A percentile compares a stretch with the other conserved stretches of the same genome.
phyloP scores from a whole-genome alignment of 2,113 vertebrate genomes.

The Psittacara wagleri region DNA sequence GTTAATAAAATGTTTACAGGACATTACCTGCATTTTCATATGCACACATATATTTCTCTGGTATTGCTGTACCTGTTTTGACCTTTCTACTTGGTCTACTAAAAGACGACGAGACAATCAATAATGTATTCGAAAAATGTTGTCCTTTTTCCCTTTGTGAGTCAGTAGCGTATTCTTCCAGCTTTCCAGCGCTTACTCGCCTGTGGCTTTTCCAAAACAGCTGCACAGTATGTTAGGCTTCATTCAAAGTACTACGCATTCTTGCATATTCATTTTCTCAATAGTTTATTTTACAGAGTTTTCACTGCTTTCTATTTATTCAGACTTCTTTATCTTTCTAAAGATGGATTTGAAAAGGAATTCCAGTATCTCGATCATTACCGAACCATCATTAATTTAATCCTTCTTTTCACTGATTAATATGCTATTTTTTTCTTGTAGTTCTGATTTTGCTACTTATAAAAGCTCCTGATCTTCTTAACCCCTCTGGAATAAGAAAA shows the following conservation, averaged over 20 bases:
- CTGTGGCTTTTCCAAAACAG: background rate
- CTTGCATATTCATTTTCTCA: background rate
- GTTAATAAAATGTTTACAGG: background rate
- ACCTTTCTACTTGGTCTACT: background rate
- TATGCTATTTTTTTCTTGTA: background rate
- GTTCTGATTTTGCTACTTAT: background rate
- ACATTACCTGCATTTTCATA: background rate
- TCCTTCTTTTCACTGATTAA: background rate
- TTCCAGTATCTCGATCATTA: background rate
- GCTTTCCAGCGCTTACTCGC: background rate
- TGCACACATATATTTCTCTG: background rate
- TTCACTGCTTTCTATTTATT: background rate
- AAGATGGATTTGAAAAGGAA: background rate
- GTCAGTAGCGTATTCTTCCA: background rate
- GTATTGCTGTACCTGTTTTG: background rate
- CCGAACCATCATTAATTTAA: background rate
- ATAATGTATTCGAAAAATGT: background rate
- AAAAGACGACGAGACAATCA: background rate
- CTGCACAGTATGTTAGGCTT: background rate
- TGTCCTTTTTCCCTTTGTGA: background rate
- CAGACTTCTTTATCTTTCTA: background rate
- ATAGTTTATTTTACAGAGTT: background rate
- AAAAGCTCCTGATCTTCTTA: background rate
- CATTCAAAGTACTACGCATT: background rate
- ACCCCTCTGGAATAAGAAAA: background rate